These are phyloP conservation scores for Scytalopus superciliaris DNA, from an alignment of 2,113 vertebrate genomes.

Conservation along the genomic window DNA sequence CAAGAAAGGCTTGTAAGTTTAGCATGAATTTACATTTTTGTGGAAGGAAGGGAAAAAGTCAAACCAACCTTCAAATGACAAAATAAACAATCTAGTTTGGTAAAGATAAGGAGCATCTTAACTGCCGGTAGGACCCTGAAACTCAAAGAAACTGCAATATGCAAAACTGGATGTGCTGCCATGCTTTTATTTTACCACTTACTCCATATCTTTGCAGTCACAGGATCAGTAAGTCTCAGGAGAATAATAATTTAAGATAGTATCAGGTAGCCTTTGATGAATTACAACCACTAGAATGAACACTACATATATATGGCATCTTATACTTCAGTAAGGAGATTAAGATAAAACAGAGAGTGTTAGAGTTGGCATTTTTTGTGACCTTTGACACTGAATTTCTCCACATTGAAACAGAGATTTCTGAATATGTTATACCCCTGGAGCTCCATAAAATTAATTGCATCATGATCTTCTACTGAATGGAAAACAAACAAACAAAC, in stretches of 20 bases:
- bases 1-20: background rate
- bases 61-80: background rate
- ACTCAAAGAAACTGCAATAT: background rate
- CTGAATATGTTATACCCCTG: background rate
- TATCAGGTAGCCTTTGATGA: background rate
- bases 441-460: background rate
- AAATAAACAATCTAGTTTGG: background rate
- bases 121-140: background rate
- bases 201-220: background rate
- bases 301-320: background rate
- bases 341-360: background rate
- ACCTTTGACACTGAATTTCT: background rate
- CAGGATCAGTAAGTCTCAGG: background rate
- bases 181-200: background rate
- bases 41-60: background rate
- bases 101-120: background rate
- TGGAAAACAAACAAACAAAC: too few relatives aligned
- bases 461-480: background rate
- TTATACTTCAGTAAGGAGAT: background rate
- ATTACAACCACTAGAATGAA: background rate
- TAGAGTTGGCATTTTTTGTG: background rate
- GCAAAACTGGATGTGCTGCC: background rate
- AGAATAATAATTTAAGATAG: background rate
- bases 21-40: background rate
- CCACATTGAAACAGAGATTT: background rate